Base-by-base conservation (phyloP, 1,140 invertebrate species). In the Lepidurus packardi region DNA sequence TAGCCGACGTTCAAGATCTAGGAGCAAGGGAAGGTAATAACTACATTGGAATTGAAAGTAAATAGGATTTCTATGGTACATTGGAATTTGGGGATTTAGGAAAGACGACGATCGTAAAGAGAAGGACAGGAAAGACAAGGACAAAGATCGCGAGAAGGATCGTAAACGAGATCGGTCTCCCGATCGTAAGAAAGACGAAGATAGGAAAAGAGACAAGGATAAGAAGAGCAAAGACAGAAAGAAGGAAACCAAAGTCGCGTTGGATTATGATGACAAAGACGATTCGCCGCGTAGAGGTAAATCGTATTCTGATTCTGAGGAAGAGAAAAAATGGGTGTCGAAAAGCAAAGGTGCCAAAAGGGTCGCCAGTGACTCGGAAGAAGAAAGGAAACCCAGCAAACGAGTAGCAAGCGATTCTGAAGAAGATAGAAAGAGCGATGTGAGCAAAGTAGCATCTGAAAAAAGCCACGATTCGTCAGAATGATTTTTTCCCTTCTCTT, bases 1-100 rank as follows among this genome's bases (percentile, higher is more conserved):
- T 13, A 73, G 76, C 21, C 80, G 80, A 7, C 84, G 89, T 7
- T 89, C 88, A 0, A 84, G 87, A 9, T 92, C 90, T 0, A 87
- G 91, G 8, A 73, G n/a, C 13, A 77, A 73, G 45, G 21, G 77
- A 53, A 80, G 25, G 76, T 77, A 77, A 6, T 11, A 25, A 25
- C 42, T 77, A 73, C 21, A 74, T 9, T 77, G 3, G 34, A n/a
- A n/a, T 34, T 74, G 10, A 24, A 77, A 13, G 3, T 74, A n/a
- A 53, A 1, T 7, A 76, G 3, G 2, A 2, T 34, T 34, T 34
- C 34, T 4, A 34, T 34, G 34, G 0, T 34, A 34, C 2, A 4
- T 34, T 34, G 34, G 0, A 3, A 34, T 34, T 34, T 34, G 34
- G 34, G 34, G 25, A 42, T 78, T 73, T n/a, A 78, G 81, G n/a